Evolutionary conservation across 1,140 invertebrate species (phyloP).

Genomic region (Aphis gossypii): DNA sequence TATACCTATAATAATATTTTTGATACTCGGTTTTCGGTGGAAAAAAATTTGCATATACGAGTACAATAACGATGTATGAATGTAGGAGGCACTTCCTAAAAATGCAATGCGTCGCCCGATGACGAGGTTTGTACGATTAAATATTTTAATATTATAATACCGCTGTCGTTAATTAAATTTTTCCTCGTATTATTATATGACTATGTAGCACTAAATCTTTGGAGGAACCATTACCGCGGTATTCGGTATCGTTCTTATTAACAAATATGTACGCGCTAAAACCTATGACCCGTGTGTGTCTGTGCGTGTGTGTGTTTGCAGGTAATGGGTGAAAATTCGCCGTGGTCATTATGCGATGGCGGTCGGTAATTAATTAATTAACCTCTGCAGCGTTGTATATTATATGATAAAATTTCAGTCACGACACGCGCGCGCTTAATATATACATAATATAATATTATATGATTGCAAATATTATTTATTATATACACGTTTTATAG

Average conservation of each 20-base stretch:
- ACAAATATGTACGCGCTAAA: not conserved
- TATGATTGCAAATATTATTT: not conserved
- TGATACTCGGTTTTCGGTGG: not conserved
- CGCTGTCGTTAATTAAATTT: not conserved
- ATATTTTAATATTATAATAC: not conserved
- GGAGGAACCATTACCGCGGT: not conserved
- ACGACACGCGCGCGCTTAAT: not conserved
- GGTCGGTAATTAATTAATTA: slow-evolving; percentile 30
- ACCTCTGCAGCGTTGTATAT: not conserved
- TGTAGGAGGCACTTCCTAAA: not conserved
- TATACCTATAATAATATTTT: not conserved
- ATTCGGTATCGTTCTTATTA: slow-evolving; percentile 1
- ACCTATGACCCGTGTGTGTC: not conserved
- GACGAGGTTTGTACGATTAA: not conserved
- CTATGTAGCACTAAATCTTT: not conserved
- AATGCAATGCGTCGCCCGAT: not conserved
- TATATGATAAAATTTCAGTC: not conserved
- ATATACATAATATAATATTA: not conserved
- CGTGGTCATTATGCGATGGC: not conserved
- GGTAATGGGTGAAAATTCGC: not conserved
- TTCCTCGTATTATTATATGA: not conserved
- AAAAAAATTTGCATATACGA: not conserved
- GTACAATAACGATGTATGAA: not conserved
- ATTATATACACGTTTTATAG: not conserved
- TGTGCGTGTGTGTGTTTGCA: not conserved